Base-by-base conservation (phyloP, 2,797 vertebrate species). In the Protosalanx chinensis region DNA sequence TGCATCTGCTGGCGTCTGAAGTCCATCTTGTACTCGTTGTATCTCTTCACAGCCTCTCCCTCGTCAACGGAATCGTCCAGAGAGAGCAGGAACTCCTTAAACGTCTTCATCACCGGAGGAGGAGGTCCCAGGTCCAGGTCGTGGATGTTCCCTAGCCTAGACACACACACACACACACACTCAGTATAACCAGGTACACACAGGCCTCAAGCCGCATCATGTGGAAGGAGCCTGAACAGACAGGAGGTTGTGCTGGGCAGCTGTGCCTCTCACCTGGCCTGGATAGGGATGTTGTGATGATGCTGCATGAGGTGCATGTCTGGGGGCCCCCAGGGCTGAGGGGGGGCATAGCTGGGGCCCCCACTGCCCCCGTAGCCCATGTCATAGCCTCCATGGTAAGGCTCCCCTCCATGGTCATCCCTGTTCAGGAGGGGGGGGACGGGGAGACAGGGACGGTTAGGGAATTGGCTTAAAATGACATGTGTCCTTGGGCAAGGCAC, bases 1-100 rank as follows among this genome's bases (percentile, higher is more conserved):
- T 98, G 96, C 94, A 98, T 97, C 92, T 98, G 96, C 84, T 98
- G 96, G 2, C 96, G 91, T 1, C 96, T 92, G 82, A 96, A 98
- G 76, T 98, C 96, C 0, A 96, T 87, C 86, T 98, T 98, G 82
- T 98, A 98, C 75, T 97, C 96, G 20, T 98, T 98, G 82, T 98
- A 98, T 53, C 95, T 95, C 72, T 96, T 96, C 0, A 98, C 96
- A 0, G 96, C 95, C 85, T 97, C 96, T 0, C 95, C 98, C 89
- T 98, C 96, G 0, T 98, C 96, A 82, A 98, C 96, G 0, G 96
- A 94, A 82, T 98, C 97, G 1, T 98, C 97, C 88, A 98, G 63
- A 0, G 96, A 96, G 23, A 98, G 82, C 51, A 98, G 90, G 77
- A 98, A 98, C 81, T 98, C 97, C 79, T 97, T 97, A 80, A 98